Percentiles rank a stretch among this genome's conserved stretches.
Conservation (phyloP, 2,888 invertebrate species). For the Drosophila bunnanda region DNA sequence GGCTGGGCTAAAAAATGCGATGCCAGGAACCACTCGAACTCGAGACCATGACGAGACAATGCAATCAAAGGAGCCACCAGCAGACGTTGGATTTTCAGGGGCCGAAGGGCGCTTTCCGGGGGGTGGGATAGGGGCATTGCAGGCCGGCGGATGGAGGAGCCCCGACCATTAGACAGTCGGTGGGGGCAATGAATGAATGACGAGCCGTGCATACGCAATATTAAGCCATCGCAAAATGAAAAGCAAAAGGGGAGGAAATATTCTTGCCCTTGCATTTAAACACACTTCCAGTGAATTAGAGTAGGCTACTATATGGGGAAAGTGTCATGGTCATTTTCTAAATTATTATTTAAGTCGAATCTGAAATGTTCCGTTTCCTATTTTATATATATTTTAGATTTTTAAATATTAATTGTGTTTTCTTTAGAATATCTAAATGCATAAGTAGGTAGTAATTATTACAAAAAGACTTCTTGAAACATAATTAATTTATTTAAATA, state of each 20-base stretch:
- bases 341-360: neutral
- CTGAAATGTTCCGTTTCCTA: neutral
- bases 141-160: constrained; percentile 1
- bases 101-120: neutral
- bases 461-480: too few species aligned
- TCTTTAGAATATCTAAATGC: too few species aligned
- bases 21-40: constrained; percentile 72
- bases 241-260: neutral
- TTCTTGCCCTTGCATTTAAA: constrained; percentile 7
- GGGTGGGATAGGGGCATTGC: neutral
- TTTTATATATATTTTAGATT: neutral
- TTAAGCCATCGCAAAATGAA: constrained; percentile 64
- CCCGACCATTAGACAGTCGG: constrained; percentile 25
- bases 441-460: too few species aligned
- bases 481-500: too few species aligned
- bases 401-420: too few species aligned
- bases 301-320: neutral
- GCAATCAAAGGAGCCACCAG: constrained; percentile 74
- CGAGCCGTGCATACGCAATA: constrained; percentile 71
- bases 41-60: constrained; percentile 81
- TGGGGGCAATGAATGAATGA: constrained; percentile 69
- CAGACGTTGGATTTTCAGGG: constrained; percentile 13
- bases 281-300: constrained; percentile 2
- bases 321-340: neutral
- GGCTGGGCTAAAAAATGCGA: constrained; percentile 36